These are phyloP conservation scores for Oxyura jamaicensis DNA, from an alignment of 2,113 vertebrate genomes.

Conservation along the genomic window DNA sequence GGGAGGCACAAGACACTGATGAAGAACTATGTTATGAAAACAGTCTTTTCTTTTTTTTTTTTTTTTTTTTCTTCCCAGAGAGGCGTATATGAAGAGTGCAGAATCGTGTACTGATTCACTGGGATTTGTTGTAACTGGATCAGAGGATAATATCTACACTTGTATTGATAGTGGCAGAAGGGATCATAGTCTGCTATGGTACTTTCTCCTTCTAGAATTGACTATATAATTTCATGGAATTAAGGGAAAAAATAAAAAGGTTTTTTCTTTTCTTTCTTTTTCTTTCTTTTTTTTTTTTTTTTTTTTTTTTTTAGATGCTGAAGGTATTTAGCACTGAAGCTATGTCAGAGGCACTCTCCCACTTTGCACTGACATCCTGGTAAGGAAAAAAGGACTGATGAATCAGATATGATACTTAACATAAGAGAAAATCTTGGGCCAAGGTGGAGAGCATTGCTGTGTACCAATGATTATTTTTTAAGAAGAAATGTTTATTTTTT, in stretches of 20 bases:
- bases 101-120: not conserved
- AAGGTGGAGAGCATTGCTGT: not conserved
- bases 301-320: not conserved
- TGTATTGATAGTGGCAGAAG: not conserved
- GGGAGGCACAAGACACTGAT: not conserved
- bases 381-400: not conserved
- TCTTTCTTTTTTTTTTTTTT: not conserved
- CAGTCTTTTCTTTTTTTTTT: fast-evolving
- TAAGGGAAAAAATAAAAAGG: not conserved
- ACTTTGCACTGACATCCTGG: not conserved
- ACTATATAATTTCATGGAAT: not conserved
- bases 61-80: not conserved
- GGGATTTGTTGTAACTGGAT: not conserved
- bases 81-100: not conserved
- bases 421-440: not conserved
- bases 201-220: not conserved
- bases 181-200: not conserved
- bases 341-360: not conserved
- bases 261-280: not conserved
- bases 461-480: not conserved
- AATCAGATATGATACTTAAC: not conserved
- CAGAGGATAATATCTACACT: not conserved
- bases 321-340: not conserved
- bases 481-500: not conserved
- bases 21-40: not conserved